Conservation (phyloP, 37 sponge, comb jelly and placozoan genomes). For the Agelas oroides region DNA sequence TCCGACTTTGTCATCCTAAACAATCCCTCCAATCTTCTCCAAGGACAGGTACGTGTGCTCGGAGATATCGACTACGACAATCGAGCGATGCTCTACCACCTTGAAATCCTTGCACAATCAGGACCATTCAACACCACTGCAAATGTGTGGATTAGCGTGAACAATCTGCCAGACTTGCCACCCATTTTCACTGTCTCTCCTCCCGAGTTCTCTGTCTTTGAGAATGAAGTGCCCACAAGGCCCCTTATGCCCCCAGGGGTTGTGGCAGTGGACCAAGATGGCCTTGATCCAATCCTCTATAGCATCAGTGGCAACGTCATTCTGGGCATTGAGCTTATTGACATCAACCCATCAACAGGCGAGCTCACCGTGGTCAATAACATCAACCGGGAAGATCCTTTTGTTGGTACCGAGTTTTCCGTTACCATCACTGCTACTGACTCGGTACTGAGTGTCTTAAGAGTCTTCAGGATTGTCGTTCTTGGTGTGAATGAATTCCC, state of each 20-base stretch:
- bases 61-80: constrained; percentile 42
- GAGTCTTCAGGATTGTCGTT: constrained; percentile 27
- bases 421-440: constrained; percentile 49
- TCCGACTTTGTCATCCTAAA: constrained; percentile 46
- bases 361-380: constrained; percentile 9
- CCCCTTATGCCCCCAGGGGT: constrained; percentile 42
- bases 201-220: constrained; percentile 22
- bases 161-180: constrained; percentile 37
- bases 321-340: constrained; percentile 23
- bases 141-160: constrained; percentile 7
- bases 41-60: constrained; percentile 20
- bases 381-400: constrained; percentile 42
- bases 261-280: constrained; percentile 56
- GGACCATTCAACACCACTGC: constrained; percentile 9
- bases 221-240: constrained; percentile 21
- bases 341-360: constrained; percentile 54
- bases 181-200: constrained; percentile 24
- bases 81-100: neutral
- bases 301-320: constrained; percentile 24
- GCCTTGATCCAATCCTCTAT: constrained; percentile 35
- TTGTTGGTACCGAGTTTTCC: neutral
- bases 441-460: neutral
- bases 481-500: constrained; percentile 51
- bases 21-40: constrained; percentile 13
- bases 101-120: constrained; percentile 21